Base-by-base conservation (phyloP, 2,888 invertebrate species). In the Heliconius hortense region DNA sequence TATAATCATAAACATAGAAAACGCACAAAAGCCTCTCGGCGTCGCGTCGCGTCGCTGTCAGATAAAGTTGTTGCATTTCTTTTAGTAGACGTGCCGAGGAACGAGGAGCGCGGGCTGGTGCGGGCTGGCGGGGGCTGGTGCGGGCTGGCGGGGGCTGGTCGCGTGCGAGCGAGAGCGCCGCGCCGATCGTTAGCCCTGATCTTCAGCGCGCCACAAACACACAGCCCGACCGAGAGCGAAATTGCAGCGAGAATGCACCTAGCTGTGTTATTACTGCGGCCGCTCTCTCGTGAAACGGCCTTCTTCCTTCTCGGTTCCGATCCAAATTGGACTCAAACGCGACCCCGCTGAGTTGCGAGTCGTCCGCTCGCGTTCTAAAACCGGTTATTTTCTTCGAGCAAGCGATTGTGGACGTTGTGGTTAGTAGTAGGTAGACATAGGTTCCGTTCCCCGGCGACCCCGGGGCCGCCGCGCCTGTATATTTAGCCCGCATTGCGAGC, bases 141-240 rank as follows among this genome's bases (percentile, higher is more conserved):
- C 73, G 78, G 76, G 81, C 79, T 21, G 7, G 76, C 72, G 82
- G 73, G 78, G 76, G 81, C 79, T 76, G 73, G 76, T 74, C 79
- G 80, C 78, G 82, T 85, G 90, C 82, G 91, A 93, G 84, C 72
- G 89, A 85, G 92, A 92, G 82, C 84, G 87, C 83, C 82, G 81
- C 88, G 89, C 89, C 93, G 93, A 94, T 94, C 93, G 94, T 94
- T 94, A 94, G 94, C 94, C 93, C 93, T 94, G 94, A 94, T 94
- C 94, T 94, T 94, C 94, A 94, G 87, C 93, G 93, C 93, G 93
- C 93, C 91, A 94, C 94, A 94, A 93, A 94, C 94, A 94, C 90
- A 94, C 87, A 94, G 90, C 90, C 93, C 93, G 93, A 93, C 93
- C 92, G 94, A 94, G 94, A 94, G 94, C 92, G 94, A 94, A 93